These are phyloP conservation scores for Buphagus erythrorhynchus DNA, from an alignment of 2,797 vertebrate species.

Conservation along the genomic window DNA sequence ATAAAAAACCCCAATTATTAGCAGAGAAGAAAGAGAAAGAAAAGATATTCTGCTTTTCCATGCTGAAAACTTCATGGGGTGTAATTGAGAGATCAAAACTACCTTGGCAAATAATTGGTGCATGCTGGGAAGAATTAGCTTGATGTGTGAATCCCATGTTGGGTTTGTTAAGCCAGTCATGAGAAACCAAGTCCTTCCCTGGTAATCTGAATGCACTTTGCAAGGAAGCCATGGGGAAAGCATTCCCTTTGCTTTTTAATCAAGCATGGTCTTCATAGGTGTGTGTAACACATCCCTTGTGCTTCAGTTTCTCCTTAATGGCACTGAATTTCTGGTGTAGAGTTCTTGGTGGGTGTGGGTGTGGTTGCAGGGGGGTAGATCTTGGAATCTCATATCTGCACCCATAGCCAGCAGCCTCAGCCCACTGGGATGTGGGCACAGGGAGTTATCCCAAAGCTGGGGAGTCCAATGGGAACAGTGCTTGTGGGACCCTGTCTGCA, in stretches of 20 bases:
- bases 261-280: neutral
- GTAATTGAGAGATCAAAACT: constrained; percentile 11
- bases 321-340: neutral
- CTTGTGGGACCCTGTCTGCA: neutral
- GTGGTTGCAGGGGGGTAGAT: neutral
- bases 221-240: neutral
- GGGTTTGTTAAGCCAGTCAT: neutral
- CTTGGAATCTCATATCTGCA: rapidly evolving
- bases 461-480: rapidly evolving
- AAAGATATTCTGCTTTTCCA: neutral
- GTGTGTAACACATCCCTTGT: neutral
- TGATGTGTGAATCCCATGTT: neutral
- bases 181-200: neutral
- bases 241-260: neutral
- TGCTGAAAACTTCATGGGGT: neutral
- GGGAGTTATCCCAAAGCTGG: neutral
- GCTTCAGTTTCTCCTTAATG: neutral
- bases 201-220: neutral
- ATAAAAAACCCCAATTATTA: neutral
- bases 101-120: neutral
- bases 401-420: neutral
- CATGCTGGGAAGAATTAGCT: neutral
- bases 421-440: rapidly evolving
- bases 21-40: neutral
- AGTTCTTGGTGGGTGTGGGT: neutral